Base-by-base conservation (phyloP, 2,797 vertebrate species). In the Poeciliopsis turneri region DNA sequence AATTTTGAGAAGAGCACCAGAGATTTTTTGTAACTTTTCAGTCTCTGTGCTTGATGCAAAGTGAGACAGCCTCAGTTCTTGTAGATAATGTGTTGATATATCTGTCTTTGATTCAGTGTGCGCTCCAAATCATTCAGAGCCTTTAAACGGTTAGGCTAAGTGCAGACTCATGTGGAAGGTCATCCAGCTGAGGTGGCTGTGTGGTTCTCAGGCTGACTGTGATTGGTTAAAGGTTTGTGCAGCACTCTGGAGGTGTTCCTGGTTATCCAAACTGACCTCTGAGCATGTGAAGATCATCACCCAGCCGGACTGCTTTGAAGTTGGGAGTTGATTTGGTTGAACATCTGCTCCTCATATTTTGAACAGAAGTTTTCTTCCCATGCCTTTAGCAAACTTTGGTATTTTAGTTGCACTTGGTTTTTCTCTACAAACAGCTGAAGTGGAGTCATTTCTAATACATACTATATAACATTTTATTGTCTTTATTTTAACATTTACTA, bases 121-220 rank as follows among this genome's bases (percentile, higher is more conserved):
- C 78, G 41, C 68, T 81, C 73, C 68, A 61, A 76, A 28, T 59
- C 87, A 76, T 87, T 91, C 78, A 80, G 88, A 91, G 86, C 76
- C 83, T 84, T 80, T 84, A 55, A 76, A 86, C 79, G 51, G 78
- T 76, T 78, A 20, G 33, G 33, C 20, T 66, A 33, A 66, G 18
- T 7, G 8, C 4, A 66, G 61, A 66, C 33, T 36, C 7, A 84
- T 85, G 70, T 9, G 68, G 70, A 43, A 89, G 81, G 79, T 87
- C 79, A 83, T 36, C 72, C 77, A 41, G 81, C 78, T 76, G 82
- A 85, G 77, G 80, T 43, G 80, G 39, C 73, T 77, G 59, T 77
- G 78, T 89, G 83, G 88, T 88, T 84, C 91, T 90, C 79, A 86
- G 77, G 30, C 15, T 2, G 46, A 71, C 53, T 82, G 84, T 71